Conservation (phyloP, 2,113 vertebrate genomes). For the Misgurnus anguillicaudatus region DNA sequence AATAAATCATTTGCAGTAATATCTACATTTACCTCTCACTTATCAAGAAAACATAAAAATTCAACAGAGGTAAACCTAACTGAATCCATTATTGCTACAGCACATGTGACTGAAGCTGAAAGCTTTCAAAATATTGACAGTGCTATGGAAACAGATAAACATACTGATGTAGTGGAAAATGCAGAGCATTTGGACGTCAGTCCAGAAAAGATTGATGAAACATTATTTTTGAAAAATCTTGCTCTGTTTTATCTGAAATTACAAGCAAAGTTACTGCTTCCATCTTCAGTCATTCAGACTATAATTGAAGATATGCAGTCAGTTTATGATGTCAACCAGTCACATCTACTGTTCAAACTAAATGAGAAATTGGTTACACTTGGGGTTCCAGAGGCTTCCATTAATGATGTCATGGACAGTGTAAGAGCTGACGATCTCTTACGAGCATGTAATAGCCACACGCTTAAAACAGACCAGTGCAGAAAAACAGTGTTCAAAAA, state of each 20-base stretch:
- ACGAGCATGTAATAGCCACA: slow-evolving; percentile 28
- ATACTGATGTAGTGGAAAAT: neutral
- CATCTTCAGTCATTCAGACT: no score
- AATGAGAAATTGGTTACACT: slow-evolving; percentile 37
- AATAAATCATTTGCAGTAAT: neutral
- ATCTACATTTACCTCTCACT: neutral
- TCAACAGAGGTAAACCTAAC: neutral
- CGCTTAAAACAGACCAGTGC: slow-evolving; percentile 44
- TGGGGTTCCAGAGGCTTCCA: slow-evolving; percentile 24
- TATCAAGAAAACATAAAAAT: neutral
- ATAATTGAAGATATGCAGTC: slow-evolving; percentile 34
- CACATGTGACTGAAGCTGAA: no score
- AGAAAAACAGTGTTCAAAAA: slow-evolving; percentile 53
- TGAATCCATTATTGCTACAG: neutral
- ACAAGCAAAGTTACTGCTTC: no score
- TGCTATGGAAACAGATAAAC: no score
- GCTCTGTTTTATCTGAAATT: no score
- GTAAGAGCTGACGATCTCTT: slow-evolving; percentile 51
- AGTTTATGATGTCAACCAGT: slow-evolving; percentile 37
- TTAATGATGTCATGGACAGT: slow-evolving; percentile 31
- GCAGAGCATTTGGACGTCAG: neutral
- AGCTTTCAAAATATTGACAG: no score
- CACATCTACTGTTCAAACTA: slow-evolving; percentile 38
- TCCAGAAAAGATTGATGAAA: neutral
- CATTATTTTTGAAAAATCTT: no score